A percentile compares a stretch with the other conserved stretches of the same genome.
phyloP scores from a whole-genome alignment of 2,888 invertebrate species.

The Sesamia inferens region DNA sequence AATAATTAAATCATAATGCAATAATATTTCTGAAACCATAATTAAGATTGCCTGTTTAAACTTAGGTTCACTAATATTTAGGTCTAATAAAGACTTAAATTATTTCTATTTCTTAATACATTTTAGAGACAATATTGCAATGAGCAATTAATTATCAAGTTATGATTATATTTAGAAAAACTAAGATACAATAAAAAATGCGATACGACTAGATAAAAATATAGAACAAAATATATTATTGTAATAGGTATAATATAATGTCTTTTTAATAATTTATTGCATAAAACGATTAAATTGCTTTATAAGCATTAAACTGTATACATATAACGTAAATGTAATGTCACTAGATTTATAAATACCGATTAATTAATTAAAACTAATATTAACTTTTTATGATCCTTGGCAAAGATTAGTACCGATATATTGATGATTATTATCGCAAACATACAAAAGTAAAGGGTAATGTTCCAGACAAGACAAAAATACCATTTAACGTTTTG shows the following conservation, averaged over 20 bases:
- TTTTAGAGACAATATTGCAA: background rate
- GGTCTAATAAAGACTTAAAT: background rate
- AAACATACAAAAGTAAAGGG: background rate
- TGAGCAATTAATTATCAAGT: background rate
- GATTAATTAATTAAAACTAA: background rate
- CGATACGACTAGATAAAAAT: conserved; percentile 7
- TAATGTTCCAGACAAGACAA: background rate
- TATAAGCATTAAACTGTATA: background rate
- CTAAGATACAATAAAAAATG: background rate
- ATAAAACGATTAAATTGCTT: background rate
- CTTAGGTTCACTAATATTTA: too few species aligned
- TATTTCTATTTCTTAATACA: background rate
- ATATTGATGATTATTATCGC: background rate
- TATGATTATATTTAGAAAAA: background rate
- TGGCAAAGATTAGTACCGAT: background rate
- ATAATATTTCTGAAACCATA: conserved; percentile 6
- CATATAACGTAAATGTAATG: background rate
- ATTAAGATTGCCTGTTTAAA: too few species aligned
- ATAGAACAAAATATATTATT: background rate
- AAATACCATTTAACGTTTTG: background rate
- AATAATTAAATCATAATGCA: background rate
- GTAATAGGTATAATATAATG: background rate
- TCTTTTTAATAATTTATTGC: background rate
- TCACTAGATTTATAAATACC: background rate
- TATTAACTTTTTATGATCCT: background rate